These are phyloP conservation scores for Chouioia cunea DNA, from an alignment of 2,888 invertebrate genomes.

Conservation along the genomic window DNA sequence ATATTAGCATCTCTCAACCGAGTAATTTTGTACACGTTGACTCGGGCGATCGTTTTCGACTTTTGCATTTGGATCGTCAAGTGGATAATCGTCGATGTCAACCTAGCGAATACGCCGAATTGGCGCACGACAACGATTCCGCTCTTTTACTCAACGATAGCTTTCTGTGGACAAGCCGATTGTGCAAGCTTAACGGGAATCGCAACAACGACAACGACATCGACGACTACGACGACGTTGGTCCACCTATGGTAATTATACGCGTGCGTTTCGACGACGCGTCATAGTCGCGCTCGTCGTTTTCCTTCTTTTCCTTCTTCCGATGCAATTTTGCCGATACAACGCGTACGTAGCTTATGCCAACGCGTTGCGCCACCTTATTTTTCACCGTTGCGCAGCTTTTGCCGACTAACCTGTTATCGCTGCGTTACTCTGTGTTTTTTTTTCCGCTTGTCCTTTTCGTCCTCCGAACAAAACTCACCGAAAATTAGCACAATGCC, in stretches of 20 bases:
- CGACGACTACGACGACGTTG: constrained; percentile 55
- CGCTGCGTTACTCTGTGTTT: no score
- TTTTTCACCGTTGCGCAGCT: no score
- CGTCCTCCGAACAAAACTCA: no score
- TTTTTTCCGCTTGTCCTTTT: no score
- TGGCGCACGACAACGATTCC: constrained; percentile 3
- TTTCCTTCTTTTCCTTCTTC: no score
- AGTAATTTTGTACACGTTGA: constrained; percentile 64
- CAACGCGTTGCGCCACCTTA: no score
- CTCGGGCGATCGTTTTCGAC: constrained; percentile 53
- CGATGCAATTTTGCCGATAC: no score
- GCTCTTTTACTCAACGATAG: constrained; percentile 44
- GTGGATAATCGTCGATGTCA: no score
- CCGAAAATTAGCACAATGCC: no score
- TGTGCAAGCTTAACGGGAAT: background rate
- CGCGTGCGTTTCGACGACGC: background rate
- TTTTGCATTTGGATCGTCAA: constrained; percentile 47
- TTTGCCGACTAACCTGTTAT: no score
- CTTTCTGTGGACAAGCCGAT: constrained; percentile 55
- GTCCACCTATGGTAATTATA: no score
- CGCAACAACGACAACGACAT: background rate
- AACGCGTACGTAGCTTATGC: no score
- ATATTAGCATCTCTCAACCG: constrained; percentile 59
- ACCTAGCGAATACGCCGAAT: constrained; percentile 8
- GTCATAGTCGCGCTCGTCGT: constrained; percentile 9